Percentiles rank a stretch among this genome's conserved stretches.
Evolutionary conservation across 2,888 invertebrate genomes (phyloP).

Genomic region (Cantharis rustica): DNA sequence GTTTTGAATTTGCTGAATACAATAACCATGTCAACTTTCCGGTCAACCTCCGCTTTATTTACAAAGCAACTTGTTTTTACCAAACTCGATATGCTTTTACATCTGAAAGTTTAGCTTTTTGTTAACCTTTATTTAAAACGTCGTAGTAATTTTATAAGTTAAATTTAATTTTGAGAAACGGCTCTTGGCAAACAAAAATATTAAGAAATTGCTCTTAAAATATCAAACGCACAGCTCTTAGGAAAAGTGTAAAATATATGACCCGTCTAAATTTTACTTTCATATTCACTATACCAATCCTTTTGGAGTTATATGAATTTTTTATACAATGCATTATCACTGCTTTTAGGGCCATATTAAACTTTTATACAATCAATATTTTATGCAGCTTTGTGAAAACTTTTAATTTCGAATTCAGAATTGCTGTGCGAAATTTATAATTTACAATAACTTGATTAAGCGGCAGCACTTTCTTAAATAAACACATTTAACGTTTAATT

Average conservation of each 20-base stretch:
- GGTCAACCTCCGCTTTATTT: constrained; percentile 28
- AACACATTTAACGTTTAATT: neutral
- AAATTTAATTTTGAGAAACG: neutral
- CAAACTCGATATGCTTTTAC: neutral
- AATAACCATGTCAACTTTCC: constrained; percentile 27
- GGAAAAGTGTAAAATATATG: neutral
- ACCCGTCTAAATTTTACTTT: constrained; percentile 14
- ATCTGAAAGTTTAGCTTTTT: neutral
- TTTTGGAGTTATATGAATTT: constrained; percentile 9
- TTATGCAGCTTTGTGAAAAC: neutral
- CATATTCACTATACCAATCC: constrained; percentile 5
- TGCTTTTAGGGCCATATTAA: neutral
- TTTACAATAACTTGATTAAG: neutral
- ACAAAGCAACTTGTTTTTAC: constrained; percentile 7
- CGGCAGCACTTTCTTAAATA: neutral
- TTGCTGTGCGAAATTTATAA: neutral
- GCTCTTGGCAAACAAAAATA: neutral
- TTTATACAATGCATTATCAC: constrained; percentile 8
- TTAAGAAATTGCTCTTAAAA: neutral
- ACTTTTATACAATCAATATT: constrained; percentile 5
- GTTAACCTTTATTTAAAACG: neutral
- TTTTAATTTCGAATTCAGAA: neutral
- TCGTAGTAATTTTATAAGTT: neutral
- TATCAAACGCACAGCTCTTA: neutral
- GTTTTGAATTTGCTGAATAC: constrained; percentile 11